Base-by-base conservation (phyloP, 2,888 invertebrate genomes). In the Rutpela maculata region DNA sequence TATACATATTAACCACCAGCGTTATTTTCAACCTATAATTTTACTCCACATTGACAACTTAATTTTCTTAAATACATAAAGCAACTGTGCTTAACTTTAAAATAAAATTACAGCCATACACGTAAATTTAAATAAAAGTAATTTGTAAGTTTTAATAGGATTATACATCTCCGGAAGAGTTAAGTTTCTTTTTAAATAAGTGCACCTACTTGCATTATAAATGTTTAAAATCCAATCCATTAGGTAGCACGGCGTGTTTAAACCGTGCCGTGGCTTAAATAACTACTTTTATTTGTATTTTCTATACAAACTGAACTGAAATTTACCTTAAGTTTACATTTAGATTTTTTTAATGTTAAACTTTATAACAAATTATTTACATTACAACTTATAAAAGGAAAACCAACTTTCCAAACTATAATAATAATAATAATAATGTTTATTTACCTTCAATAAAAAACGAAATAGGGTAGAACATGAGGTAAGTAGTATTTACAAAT, bases 161-260 rank as follows among this genome's bases (percentile, higher is more conserved):
- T 50, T 50, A 50, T 50, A 50, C 15, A 50, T 50, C 50, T n/a
- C 50, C 50, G 6, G 50, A 50, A 50, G 15, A 50, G 50, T 50
- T 50, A 50, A 50, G n/a, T 50, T 50, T 50, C 50, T n/a, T 50
- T 50, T 50, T 50, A 50, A 50, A 50, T 50, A n/a, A 50, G 50
- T 50, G 50, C 50, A 50, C 50, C 50, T 50, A 50, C 50, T 50
- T 50, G 50, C 50, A 50, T n/a, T 50, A 50, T 50, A 50, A 50
- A 50, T 50, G 50, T 50, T 50, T 50, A 50, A 50, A 50, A 50
- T 50, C n/a, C 50, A 50, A 50, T 50, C 50, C 50, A 50, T 50
- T 50, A 50, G 50, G 50, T 15, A 50, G 50, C 50, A 17, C 6
- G 5, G 50, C 5, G 50, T 3, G 5, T 50, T 15, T n/a, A 50